phyloP scores from a whole-genome alignment of 2,888 invertebrate species.

The Diachrysia chrysitis region DNA sequence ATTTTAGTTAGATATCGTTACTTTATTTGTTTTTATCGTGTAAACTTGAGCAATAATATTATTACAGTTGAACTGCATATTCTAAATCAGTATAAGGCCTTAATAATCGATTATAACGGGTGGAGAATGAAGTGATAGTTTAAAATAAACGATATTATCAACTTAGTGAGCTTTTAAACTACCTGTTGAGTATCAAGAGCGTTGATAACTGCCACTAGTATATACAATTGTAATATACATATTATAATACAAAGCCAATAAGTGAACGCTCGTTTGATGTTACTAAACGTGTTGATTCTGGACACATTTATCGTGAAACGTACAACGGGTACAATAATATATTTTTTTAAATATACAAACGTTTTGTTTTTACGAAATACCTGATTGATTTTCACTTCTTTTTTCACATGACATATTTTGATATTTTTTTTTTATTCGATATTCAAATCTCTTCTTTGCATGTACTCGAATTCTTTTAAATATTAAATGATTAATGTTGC shows the following conservation, averaged over 20 bases:
- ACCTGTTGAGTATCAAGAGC: conserved; percentile 72
- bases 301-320: conserved; percentile 52
- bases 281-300: conserved; percentile 55
- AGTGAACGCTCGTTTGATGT: conserved; percentile 75
- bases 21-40: conserved; percentile 23
- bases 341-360: neutral
- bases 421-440: neutral
- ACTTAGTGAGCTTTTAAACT: conserved; percentile 59
- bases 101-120: conserved; percentile 21
- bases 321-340: conserved; percentile 36
- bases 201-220: conserved; percentile 87
- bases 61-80: conserved; percentile 20
- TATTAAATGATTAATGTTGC: neutral
- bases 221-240: conserved; percentile 81
- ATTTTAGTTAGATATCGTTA: neutral
- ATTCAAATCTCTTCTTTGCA: neutral
- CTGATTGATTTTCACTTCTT: conserved; percentile 1
- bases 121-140: conserved; percentile 27
- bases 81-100: conserved; percentile 34
- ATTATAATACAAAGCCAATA: conserved; percentile 77
- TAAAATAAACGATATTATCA: conserved; percentile 23
- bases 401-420: neutral
- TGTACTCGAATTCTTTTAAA: neutral
- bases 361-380: neutral
- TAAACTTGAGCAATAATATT: conserved; percentile 29